Evolutionary conservation across 2,113 vertebrate species (phyloP).

Genomic region (Austrofundulus limnaeus): DNA sequence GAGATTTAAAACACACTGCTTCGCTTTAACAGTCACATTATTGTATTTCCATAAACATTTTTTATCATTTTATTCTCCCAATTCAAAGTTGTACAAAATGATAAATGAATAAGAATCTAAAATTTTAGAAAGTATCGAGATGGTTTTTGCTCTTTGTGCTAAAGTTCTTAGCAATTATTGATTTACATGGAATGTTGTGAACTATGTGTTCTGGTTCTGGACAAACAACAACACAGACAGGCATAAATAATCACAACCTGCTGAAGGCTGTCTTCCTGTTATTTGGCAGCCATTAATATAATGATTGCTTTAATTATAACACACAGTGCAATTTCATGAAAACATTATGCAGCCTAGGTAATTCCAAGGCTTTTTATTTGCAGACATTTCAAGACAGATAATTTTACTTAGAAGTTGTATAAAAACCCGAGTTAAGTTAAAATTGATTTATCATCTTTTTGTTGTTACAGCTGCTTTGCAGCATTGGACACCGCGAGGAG

Average conservation of each 20-base stretch:
- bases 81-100: neutral
- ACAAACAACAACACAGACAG: too few relatives aligned
- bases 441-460: neutral
- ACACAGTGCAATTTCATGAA: too few relatives aligned
- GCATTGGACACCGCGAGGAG: constrained; percentile 90
- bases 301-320: too few relatives aligned
- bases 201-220: neutral
- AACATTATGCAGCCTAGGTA: too few relatives aligned
- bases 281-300: too few relatives aligned
- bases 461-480: constrained; percentile 91
- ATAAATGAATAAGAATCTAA: too few relatives aligned
- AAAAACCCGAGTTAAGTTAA: neutral
- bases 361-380: too few relatives aligned
- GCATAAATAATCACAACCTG: neutral
- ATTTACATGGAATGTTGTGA: neutral
- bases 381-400: too few relatives aligned
- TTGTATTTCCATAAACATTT: neutral
- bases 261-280: neutral
- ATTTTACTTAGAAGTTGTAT: neutral
- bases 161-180: neutral
- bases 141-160: neutral
- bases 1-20: neutral
- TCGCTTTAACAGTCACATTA: neutral
- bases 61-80: neutral
- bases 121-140: neutral